Evolutionary conservation across 2,113 vertebrate species (phyloP), one percentile per base, ranked within the genome.

Genomic region (Rissa tridactyla): DNA sequence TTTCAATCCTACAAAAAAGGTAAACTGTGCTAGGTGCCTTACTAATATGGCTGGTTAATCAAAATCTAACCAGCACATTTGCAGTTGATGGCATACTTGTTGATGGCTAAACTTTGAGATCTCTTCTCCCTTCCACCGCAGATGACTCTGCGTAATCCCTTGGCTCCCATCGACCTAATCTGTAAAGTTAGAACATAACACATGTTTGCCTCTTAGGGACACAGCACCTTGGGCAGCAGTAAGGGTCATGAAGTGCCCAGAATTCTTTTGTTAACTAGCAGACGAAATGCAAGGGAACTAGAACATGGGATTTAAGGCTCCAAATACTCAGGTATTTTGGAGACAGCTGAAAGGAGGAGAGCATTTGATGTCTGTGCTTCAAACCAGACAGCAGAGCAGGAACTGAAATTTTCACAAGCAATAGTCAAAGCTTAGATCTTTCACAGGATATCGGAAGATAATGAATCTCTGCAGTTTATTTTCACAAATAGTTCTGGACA

Each of bases 191-290:
- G 86, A 88, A 68, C 44, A 46, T 25, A 71, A 40, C 68, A 82
- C 52, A 8, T 58, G 34, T 78, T 68, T 92, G 36, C 51, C 80
- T 84, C 70, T 65, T 13, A 40, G 72, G 72, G 47, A 88, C 44
- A 57, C 40, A 57, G 25, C 0, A 61, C 73, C 88, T 82, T 46
- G 69, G 81, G 83, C 73, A 91, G 38, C 46, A 75, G 8, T 16
- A 68, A 73, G 38, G 72, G 80, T 68, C 92, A 83, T 1, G 3
- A 71, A 93, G 68, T 47, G 51, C 86, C 65, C 82, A 90, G 90
- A 71, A 92, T 92, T 92, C 71, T 47, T 96, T 62, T 69, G n/a
- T 23, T 88, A 83, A 84, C 78, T 66, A 86, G 69, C 26, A 60
- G 60, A 90, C 29, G 26, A 23, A 58, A 34, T 13, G 42, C 61